These are phyloP conservation scores for Sylvietta virens DNA, from an alignment of 2,113 vertebrate species.

Conservation along the genomic window DNA sequence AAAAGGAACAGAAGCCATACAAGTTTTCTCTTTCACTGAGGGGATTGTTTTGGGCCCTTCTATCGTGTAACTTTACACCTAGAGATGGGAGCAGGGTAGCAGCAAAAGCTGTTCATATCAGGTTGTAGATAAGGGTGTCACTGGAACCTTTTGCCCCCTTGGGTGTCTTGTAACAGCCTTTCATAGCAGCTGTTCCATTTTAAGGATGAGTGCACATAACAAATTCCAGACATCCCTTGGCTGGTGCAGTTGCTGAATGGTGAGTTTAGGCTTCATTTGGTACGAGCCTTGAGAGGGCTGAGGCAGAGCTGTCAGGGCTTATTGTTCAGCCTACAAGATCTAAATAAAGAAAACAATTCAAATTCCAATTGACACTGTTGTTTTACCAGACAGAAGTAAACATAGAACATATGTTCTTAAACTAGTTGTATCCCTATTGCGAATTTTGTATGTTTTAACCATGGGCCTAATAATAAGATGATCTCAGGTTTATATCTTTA, in stretches of 20 bases:
- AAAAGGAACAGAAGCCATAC: neutral
- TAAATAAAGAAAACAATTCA: conserved; percentile 69
- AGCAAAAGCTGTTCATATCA: conserved; percentile 37
- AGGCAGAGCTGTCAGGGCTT: conserved; percentile 57
- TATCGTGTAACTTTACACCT: conserved; percentile 18
- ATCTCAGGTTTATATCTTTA: neutral
- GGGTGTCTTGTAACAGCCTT: conserved; percentile 68
- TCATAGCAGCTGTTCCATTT: conserved; percentile 72
- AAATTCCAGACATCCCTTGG: conserved; percentile 72
- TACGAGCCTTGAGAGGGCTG: conserved; percentile 53
- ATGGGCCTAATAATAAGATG: neutral
- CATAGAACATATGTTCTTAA: neutral
- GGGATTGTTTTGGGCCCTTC: neutral
- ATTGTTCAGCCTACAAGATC: conserved; percentile 56
- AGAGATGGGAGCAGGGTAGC: conserved; percentile 37
- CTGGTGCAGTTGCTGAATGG: conserved; percentile 60
- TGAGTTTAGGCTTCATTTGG: conserved; percentile 68
- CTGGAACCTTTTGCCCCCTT: conserved; percentile 33
- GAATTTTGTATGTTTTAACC: neutral
- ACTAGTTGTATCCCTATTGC: neutral
- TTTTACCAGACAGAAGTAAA: conserved; percentile 41
- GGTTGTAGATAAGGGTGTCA: conserved; percentile 56
- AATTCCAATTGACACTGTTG: conserved; percentile 22
- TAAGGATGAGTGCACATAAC: conserved; percentile 71
- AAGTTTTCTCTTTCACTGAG: neutral